Evolutionary conservation across 2,113 vertebrate genomes (phyloP), one percentile per base, ranked within the genome.

Genomic region (Clarias batrachus): DNA sequence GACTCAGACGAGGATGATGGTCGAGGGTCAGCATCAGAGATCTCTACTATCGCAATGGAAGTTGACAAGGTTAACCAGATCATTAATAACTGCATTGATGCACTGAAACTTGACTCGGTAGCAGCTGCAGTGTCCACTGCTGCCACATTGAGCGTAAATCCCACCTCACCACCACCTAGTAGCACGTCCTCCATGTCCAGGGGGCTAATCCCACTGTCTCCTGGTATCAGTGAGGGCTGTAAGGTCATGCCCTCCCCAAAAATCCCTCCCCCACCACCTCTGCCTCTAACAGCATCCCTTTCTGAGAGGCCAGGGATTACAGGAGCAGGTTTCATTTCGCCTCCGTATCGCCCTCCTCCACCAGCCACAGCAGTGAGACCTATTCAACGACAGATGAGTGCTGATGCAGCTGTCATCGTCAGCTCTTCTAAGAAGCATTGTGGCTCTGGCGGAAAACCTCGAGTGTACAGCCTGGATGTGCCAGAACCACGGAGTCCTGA

Each of bases 11-110:
- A 95, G 74, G 97, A 99, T 71, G 97, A 99, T 0, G 96, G 96
- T 52, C 95, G 96, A 89, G 98, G 98, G 57, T 99, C 98, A 1
- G 97, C 97, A 1, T 97, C 98, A 1, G 98, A 99, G 91, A 99
- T 99, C 93, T 99, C 98, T 82, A 99, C 98, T 85, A 99, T 99
- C 71, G 98, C 98, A 83, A 99, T 99, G 96, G 98, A 99, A 92
- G 98, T 99, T 81, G 98, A 99, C 94, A 99, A 99, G 84, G 98
- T 99, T 73, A 99, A 99, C 92, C 98, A 99, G 94, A 99, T 99
- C 88, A 99, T 99, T 89, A 99, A 99, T 94, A 99, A 99, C 80
- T 99, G 98, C 91, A 99, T 99, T 19, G 98, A 99, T 78, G 98
- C 98, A 5, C 96, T 99, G 85, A 99, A 99, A 91, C 89, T 99